Evolutionary conservation across 1,140 invertebrate genomes (phyloP), one percentile per base, ranked within the genome.

Genomic region (Papilio dardanus): DNA sequence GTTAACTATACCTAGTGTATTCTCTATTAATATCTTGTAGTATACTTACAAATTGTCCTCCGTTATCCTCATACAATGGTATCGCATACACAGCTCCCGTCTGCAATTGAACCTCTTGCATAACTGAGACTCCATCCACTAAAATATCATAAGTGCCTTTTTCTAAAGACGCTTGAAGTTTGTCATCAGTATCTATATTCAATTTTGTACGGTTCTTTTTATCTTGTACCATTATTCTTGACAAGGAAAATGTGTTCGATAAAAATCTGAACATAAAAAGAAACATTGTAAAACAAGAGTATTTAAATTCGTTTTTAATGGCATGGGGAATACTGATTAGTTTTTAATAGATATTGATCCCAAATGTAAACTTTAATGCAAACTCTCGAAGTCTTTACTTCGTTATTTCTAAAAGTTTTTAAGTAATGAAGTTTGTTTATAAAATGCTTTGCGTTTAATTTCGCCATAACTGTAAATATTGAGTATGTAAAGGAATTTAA

Each of bases 81-180:
- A 92, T 84, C 1, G 90, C 91, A 58, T 91, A 91, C 0, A 91
- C 89, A 6, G 90, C 90, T n/a, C 91, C 90, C 19, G 85, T 76
- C 79, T 85, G 74, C 21, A 93, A 89, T 2, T 67, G 31, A 67
- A 85, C 86, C n/a, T 84, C 79, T 31, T 74, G 74, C 58, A 91
- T 67, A n/a, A 93, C 81, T 31, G 50, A 74, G 7, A 79, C 31
- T 24, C 79, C 85, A 42, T 83, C 81, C 2, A 92, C 73, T n/a
- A 80, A 31, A 5, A 93, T 78, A 58, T 88, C 78, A 67, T 82
- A 86, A 8, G 74, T 83, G 42, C 91, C 91, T 77, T 83, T 86
- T 2, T 79, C 75, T 71, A 91, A 86, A 16, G 71, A 67, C 0
- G 77, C 83, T 75, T 90, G 88, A 16, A 46, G 68, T 19, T n/a